Evolutionary conservation across 2,113 vertebrate species (phyloP).

Genomic region (Paramisgurnus dabryanus): DNA sequence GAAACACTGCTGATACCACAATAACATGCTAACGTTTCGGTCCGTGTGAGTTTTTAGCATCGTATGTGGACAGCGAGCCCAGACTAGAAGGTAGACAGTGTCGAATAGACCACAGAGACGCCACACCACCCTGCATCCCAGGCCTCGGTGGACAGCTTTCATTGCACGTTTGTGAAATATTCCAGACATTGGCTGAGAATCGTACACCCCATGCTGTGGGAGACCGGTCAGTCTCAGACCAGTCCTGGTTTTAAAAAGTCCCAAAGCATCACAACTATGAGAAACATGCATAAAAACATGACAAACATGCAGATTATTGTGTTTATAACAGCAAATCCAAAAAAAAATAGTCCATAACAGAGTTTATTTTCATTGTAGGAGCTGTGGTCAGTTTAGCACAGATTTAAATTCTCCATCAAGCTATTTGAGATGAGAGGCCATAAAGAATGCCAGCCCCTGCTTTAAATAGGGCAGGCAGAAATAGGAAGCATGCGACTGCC

Average conservation of each 20-base stretch:
- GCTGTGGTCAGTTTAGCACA: conserved; percentile 45
- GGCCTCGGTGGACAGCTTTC: conserved; percentile 17
- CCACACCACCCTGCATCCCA: conserved; percentile 19
- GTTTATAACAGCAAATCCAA: background rate
- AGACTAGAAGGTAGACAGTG: background rate
- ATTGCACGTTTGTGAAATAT: conserved; percentile 36
- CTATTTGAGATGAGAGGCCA: conserved; percentile 50
- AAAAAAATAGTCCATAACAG: conserved; percentile 14
- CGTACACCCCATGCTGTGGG: conserved; percentile 15
- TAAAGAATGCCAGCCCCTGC: conserved; percentile 45
- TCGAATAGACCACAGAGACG: conserved; percentile 41
- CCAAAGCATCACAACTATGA: conserved; percentile 9
- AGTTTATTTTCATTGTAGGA: conserved; percentile 28
- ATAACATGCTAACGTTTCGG: too few species aligned
- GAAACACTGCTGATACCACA: too few species aligned
- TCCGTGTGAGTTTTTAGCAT: too few species aligned
- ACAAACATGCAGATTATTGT: background rate
- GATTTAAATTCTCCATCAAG: conserved; percentile 35
- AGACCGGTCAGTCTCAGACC: conserved; percentile 33
- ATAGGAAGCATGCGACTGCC: conserved; percentile 55
- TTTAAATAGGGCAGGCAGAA: conserved; percentile 61
- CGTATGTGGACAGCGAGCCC: too few species aligned
- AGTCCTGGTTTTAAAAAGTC: conserved; percentile 9
- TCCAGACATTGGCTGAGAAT: conserved; percentile 43
- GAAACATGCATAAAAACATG: background rate